Base-by-base conservation (phyloP, 2,888 invertebrate species). In the Brachyptera risi region DNA sequence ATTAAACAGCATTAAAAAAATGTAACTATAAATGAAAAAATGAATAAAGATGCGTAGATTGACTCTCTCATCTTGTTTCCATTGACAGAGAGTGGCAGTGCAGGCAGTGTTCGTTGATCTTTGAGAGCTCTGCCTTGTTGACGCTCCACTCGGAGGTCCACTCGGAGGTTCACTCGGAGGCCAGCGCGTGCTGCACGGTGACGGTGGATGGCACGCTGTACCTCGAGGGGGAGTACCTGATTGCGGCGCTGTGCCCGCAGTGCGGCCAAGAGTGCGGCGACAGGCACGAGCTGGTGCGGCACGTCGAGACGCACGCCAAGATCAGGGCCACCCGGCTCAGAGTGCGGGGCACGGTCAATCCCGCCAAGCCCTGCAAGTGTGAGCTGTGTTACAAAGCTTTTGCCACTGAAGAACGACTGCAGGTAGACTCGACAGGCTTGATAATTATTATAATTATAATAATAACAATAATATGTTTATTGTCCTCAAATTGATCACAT, bases 311-410 rank as follows among this genome's bases (percentile, higher is more conserved):
- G 50, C 79, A 79, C 66, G 78, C 74, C 0, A 72, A 69, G 47
- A n/a, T n/a, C n/a, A n/a, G n/a, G n/a, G n/a, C n/a, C n/a, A 64
- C 67, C 17, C 60, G 63, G 3, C 38, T 37, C 1, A 38, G 40
- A 11, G 54, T 44, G 19, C 44, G 57, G 56, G 63, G 64, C 5
- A 64, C 59, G 9, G 68, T 73, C 5, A 76, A 75, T 65, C 70
- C 73, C 13, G 70, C 73, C 35, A 78, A 79, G 61, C 75, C 78
- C 2, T 78, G 78, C 69, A 85, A 85, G 69, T 88, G 87, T 73
- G 76, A 79, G 1, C 74, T 81, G 68, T 88, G 87, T 70, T 83
- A 83, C 69, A 87, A 86, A 72, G 75, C 80, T 27, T 87, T 87
- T 73, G 78, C 82, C 1, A 79, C 82, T 4, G 78, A 80, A 65